phyloP scores from a whole-genome alignment of 2,888 invertebrate genomes.

The Alsophila aescularia region DNA sequence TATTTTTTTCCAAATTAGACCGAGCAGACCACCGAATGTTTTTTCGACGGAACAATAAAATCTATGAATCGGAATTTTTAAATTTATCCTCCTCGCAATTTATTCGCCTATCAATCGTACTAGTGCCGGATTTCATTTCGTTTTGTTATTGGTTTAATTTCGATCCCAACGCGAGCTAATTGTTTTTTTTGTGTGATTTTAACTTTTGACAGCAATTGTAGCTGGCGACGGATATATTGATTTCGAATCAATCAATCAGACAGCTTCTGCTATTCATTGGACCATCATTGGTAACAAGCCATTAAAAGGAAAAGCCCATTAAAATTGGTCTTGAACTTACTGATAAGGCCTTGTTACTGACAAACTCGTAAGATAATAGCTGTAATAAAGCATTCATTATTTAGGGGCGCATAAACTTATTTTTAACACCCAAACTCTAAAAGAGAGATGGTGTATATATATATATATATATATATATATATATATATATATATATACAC shows the following conservation, averaged over 20 bases:
- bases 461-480: too few relatives aligned
- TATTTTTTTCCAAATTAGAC: not conserved
- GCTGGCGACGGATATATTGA: not conserved
- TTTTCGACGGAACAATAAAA: conserved; percentile 16
- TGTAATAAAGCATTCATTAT: too few relatives aligned
- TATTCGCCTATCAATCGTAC: conserved; percentile 36
- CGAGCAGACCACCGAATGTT: not conserved
- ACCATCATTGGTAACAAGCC: not conserved
- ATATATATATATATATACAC: too few relatives aligned
- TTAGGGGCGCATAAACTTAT: too few relatives aligned
- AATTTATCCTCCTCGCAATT: conserved; percentile 32
- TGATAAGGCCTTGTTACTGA: too few relatives aligned
- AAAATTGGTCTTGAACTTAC: too few relatives aligned
- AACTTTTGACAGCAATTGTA: conserved; percentile 34
- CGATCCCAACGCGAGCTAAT: conserved; percentile 35
- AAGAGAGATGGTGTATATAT: too few relatives aligned
- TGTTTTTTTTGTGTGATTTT: conserved; percentile 36
- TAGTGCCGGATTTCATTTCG: conserved; percentile 35
- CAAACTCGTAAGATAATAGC: too few relatives aligned
- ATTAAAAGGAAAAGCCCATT: too few relatives aligned
- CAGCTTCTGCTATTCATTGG: not conserved
- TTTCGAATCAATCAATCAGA: conserved; percentile 10
- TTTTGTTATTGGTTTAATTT: conserved; percentile 41
- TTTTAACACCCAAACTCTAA: too few relatives aligned
- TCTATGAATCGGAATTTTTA: conserved; percentile 28